phyloP scores from a whole-genome alignment of 1,140 invertebrate genomes.

The Lepidurus arcticus region DNA sequence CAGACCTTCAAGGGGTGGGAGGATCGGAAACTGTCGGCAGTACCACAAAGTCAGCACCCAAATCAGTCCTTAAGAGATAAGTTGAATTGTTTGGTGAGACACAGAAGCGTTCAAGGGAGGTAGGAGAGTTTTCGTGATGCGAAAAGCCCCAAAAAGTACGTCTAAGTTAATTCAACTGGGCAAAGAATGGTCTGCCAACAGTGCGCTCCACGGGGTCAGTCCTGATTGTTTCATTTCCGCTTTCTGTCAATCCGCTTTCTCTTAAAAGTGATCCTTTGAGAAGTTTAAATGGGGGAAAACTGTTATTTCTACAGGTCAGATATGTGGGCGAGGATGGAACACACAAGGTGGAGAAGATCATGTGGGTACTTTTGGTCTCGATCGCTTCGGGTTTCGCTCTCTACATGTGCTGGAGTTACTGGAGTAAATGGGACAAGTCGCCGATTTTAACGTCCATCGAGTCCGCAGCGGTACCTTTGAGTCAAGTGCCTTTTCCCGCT shows the following conservation, averaged over 20 bases:
- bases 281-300: not conserved
- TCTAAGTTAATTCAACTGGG: not conserved
- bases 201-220: not conserved
- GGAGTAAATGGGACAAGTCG: slow-evolving; percentile 29
- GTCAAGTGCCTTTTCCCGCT: slow-evolving; percentile 63
- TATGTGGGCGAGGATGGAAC: not conserved
- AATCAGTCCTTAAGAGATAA: too few species aligned
- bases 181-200: not conserved
- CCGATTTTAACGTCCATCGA: slow-evolving; percentile 48
- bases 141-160: not conserved
- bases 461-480: slow-evolving; percentile 60
- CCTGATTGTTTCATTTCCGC: not conserved
- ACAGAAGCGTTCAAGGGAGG: too few species aligned
- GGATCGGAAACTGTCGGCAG: too few species aligned
- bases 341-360: not conserved
- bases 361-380: slow-evolving; percentile 5
- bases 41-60: too few species aligned
- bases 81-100: too few species aligned
- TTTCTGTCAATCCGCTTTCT: too few species aligned
- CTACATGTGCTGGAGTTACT: slow-evolving; percentile 24
- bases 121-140: not conserved
- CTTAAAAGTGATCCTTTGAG: too few species aligned
- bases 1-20: too few species aligned
- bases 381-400: slow-evolving; percentile 7
- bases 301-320: not conserved